Evolutionary conservation across 37 sponge, comb jelly and placozoan species (phyloP).

Genomic region (Hexactinellida sp.): DNA sequence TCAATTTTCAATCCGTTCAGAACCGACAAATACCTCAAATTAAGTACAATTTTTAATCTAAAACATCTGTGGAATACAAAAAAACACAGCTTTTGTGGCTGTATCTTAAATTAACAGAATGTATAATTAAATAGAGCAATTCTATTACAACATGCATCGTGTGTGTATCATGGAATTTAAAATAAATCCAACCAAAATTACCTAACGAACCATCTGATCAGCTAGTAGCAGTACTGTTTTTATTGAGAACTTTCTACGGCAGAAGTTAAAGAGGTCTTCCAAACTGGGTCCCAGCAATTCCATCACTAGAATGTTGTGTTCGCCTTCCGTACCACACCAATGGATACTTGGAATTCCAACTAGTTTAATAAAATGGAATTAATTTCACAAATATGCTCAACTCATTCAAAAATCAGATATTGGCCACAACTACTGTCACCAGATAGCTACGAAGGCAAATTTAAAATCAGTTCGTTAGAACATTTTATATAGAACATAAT

Average conservation of each 20-base stretch:
- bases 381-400: neutral
- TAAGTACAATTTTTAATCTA: too few relatives aligned
- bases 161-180: too few relatives aligned
- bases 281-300: conserved; percentile 94
- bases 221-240: conserved; percentile 91
- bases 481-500: too few relatives aligned
- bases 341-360: conserved; percentile 93
- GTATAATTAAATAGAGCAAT: neutral
- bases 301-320: conserved; percentile 98
- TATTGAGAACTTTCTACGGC: conserved; percentile 81
- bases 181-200: neutral
- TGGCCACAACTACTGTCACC: neutral
- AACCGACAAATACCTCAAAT: too few relatives aligned
- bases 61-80: too few relatives aligned
- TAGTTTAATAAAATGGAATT: neutral
- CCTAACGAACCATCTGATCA: conserved; percentile 79
- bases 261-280: conserved; percentile 97
- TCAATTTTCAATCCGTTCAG: too few relatives aligned
- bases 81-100: too few relatives aligned
- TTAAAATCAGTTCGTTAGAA: too few relatives aligned
- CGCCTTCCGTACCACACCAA: conserved; percentile 99
- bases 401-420: neutral
- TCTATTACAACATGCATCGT: neutral
- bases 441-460: too few relatives aligned
- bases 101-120: too few relatives aligned